Base-by-base conservation (phyloP, 1,140 invertebrate genomes). In the Zeugodacus cucurbitae region DNA sequence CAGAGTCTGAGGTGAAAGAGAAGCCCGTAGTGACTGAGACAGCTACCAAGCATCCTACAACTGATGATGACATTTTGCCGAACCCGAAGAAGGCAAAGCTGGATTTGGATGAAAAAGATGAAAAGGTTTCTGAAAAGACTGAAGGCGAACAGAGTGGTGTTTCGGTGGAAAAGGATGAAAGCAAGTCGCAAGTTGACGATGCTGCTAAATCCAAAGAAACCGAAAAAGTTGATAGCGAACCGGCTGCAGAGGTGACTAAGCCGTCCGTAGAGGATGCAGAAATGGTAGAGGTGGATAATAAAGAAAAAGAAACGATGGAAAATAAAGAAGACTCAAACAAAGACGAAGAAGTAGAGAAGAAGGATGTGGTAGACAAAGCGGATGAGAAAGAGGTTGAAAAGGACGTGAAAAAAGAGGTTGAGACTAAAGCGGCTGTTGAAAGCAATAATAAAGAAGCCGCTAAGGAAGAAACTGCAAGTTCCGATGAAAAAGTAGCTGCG, bases 41-140 rank as follows among this genome's bases (percentile, higher is more conserved):
- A 26, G 48, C 54, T 34, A 78, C 88, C 32, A 87, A 86, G 41
- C 57, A 26, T 20, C n/a, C 86, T 2, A 88, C 87, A 54, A 91
- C 91, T 54, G 90, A 91, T 64, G 88, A 82, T 11, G 70, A 58
- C 14, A 87, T 86, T 3, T 78, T 88, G 89, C 92, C 92, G 70
- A 93, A 92, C 87, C 91, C 92, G 20, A 93, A 93, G 87, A 93
- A 93, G 88, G 89, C 89, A 8, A 93, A 93, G 82, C 89, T 93
- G 32, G 92, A 93, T 54, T 34, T 92, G 44, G 91, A 92, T 85
- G 90, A 89, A 34, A 90, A 92, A 57, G 90, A 92, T 17, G 90
- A 89, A 1, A 89, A 90, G 0, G 88, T 54, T 74, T 87, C 87
- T 32, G 91, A 91, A 64, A 91, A 89, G 86, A 82, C 93, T 5